Percentiles rank a stretch among this genome's conserved stretches.
These are phyloP conservation scores for Imbricaverruca yamaguchii DNA, from an alignment of 2,888 invertebrate genomes.

Conservation along the genomic window DNA sequence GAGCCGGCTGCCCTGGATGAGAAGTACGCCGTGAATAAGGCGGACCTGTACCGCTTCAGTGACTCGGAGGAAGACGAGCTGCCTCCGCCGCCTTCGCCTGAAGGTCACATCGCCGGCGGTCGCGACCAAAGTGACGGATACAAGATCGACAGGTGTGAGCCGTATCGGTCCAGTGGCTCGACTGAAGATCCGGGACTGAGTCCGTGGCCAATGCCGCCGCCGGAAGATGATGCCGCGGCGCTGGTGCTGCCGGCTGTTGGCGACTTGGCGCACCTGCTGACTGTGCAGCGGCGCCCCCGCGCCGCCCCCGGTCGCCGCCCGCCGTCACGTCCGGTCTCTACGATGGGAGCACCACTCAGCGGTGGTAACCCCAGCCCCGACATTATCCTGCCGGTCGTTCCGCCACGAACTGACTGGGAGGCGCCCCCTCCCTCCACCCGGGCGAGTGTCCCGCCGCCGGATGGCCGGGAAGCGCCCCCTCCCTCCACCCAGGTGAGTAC, in stretches of 20 bases:
- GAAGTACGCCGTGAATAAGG: not conserved
- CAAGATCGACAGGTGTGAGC: not conserved
- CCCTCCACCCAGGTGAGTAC: not conserved
- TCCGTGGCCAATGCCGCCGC: too few relatives aligned
- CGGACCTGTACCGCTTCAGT: conserved; percentile 4
- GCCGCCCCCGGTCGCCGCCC: not conserved
- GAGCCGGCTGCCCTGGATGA: not conserved
- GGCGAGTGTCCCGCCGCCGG: too few relatives aligned
- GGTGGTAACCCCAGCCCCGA: not conserved
- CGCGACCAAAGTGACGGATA: not conserved
- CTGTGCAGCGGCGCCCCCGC: conserved; percentile 8
- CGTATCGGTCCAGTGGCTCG: not conserved
- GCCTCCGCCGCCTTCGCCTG: not conserved
- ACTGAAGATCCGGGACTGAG: not conserved
- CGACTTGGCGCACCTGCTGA: conserved; percentile 10
- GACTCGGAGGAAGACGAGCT: not conserved
- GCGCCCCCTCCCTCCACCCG: not conserved
- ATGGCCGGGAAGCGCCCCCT: not conserved
- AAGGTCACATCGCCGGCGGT: not conserved
- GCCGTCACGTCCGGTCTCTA: not conserved
- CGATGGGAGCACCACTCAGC: not conserved
- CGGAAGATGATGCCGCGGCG: not conserved
- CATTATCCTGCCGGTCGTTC: not conserved
- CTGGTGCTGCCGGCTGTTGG: conserved; percentile 13
- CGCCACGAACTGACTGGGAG: not conserved